These are phyloP conservation scores for Moxostoma hubbsi DNA, from an alignment of 2,797 vertebrate species.

Conservation along the genomic window DNA sequence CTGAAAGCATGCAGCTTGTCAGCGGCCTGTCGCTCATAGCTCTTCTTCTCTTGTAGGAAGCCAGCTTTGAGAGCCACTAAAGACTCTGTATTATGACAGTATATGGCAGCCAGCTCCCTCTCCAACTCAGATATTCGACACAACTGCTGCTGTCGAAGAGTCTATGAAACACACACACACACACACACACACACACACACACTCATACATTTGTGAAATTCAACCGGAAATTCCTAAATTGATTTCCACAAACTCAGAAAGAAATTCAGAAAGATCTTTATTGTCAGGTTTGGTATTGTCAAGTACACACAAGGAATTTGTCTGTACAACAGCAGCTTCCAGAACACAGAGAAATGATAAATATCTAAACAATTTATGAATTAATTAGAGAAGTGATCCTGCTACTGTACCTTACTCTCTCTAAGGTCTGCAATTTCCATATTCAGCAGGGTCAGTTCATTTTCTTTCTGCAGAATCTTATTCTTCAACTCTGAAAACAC, in stretches of 20 bases:
- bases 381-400: neutral
- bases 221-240: too few relatives aligned
- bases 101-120: constrained; percentile 51
- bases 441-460: constrained; percentile 60
- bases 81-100: constrained; percentile 51
- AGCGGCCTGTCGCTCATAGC: constrained; percentile 53
- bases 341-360: too few relatives aligned
- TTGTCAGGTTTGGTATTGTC: too few relatives aligned
- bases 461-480: constrained; percentile 64
- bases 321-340: too few relatives aligned
- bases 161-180: constrained; percentile 45
- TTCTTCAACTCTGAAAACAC: constrained; percentile 57
- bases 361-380: neutral
- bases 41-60: constrained; percentile 62
- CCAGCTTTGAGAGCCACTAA: constrained; percentile 52
- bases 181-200: neutral
- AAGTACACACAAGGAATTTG: too few relatives aligned
- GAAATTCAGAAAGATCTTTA: too few relatives aligned
- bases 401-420: constrained; percentile 53
- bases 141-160: constrained; percentile 58
- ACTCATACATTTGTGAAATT: too few relatives aligned
- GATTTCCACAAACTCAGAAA: too few relatives aligned
- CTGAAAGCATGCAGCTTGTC: constrained; percentile 37
- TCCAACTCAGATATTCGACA: constrained; percentile 63
- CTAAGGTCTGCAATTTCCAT: constrained; percentile 59